phyloP scores from a whole-genome alignment of 2,888 invertebrate species.

The Portevinia maculata region DNA sequence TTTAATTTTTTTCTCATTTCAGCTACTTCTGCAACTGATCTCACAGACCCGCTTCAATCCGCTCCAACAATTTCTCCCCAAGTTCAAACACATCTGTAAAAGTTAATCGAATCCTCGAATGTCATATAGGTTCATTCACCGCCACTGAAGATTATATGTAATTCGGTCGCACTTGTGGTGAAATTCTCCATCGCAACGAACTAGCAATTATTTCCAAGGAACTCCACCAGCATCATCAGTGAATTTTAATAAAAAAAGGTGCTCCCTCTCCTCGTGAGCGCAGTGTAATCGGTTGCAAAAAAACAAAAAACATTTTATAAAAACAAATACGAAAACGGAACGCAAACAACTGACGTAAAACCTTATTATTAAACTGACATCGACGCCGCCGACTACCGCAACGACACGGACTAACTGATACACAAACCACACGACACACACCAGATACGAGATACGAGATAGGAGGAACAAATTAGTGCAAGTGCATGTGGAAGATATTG shows the following conservation, averaged over 20 bases:
- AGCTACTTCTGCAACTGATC: constrained; percentile 22
- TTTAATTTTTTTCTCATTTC: constrained; percentile 24
- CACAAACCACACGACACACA: constrained; percentile 10
- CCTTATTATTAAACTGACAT: constrained; percentile 47
- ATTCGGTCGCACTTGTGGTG: constrained; percentile 63
- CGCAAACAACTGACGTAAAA: constrained; percentile 37
- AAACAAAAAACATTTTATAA: background rate
- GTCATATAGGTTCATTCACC: constrained; percentile 65
- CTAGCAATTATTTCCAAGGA: constrained; percentile 38
- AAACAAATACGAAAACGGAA: background rate
- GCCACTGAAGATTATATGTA: constrained; percentile 48
- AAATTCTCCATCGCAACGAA: constrained; percentile 62
- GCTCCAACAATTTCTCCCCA: constrained; percentile 7
- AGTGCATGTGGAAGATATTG: constrained; percentile 61
- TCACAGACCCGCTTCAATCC: background rate
- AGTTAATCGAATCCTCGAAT: constrained; percentile 26
- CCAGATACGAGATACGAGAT: constrained; percentile 41
- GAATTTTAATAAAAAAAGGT: constrained; percentile 20
- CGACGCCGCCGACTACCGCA: constrained; percentile 18
- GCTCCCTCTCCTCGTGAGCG: constrained; percentile 33
- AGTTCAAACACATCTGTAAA: constrained; percentile 6
- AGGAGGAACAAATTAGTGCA: constrained; percentile 66
- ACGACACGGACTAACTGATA: constrained; percentile 20
- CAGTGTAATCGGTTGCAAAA: constrained; percentile 26
- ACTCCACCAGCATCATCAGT: constrained; percentile 22